phyloP scores from a whole-genome alignment of 2,797 vertebrate species.

The Novumbra hubbsi region DNA sequence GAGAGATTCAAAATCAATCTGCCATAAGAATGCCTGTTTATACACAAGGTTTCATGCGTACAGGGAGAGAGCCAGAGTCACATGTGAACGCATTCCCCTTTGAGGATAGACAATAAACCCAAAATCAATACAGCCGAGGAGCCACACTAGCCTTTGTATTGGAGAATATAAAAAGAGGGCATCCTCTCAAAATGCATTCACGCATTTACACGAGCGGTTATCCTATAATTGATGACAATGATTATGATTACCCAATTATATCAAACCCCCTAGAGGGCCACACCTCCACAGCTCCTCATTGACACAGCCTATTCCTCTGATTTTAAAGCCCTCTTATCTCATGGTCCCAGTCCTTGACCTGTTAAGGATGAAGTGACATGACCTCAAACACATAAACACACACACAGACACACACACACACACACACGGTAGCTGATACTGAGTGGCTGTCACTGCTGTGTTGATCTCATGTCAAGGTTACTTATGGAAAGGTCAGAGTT shows the following conservation, averaged over 20 bases:
- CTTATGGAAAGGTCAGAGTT: slow-evolving; percentile 45
- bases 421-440: slow-evolving; percentile 24
- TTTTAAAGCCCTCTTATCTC: slow-evolving; percentile 29
- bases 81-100: slow-evolving; percentile 59
- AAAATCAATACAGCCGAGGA: slow-evolving; percentile 49
- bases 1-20: slow-evolving; percentile 61
- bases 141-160: slow-evolving; percentile 25
- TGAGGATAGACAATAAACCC: slow-evolving; percentile 58
- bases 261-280: slow-evolving; percentile 36
- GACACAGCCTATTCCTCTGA: slow-evolving; percentile 35
- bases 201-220: background rate
- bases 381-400: slow-evolving; percentile 23
- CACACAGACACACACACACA: slow-evolving; percentile 8
- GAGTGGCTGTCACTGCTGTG: slow-evolving; percentile 24
- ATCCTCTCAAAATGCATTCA: background rate
- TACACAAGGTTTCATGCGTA: slow-evolving; percentile 57
- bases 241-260: background rate
- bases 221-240: background rate
- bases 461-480: slow-evolving; percentile 52
- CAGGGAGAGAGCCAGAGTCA: slow-evolving; percentile 27
- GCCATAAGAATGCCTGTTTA: slow-evolving; percentile 46
- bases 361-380: slow-evolving; percentile 36
- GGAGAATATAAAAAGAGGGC: slow-evolving; percentile 42
- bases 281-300: slow-evolving; percentile 6
- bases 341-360: background rate